Conservation (phyloP, 2,113 vertebrate genomes). For the Megalops atlanticus region DNA sequence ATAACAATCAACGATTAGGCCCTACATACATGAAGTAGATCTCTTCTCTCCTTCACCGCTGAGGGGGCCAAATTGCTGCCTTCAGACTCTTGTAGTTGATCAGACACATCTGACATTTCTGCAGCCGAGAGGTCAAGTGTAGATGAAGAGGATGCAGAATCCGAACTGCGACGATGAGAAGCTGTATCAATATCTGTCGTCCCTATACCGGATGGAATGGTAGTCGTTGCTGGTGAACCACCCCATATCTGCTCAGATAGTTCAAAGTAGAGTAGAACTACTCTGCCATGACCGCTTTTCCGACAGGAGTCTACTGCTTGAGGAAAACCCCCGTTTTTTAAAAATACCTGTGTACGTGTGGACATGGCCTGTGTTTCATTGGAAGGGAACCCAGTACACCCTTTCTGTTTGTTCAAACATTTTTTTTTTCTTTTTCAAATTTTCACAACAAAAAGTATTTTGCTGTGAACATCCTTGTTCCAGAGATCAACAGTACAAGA, state of each 20-base stretch:
- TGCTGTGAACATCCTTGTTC: too few species aligned
- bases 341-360: too few species aligned
- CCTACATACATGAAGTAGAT: conserved; percentile 23
- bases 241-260: conserved; percentile 36
- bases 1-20: too few species aligned
- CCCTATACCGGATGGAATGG: neutral
- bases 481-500: too few species aligned
- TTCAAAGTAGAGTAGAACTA: conserved; percentile 22
- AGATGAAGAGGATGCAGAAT: neutral
- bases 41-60: conserved; percentile 22
- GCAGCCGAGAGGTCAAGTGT: too few species aligned
- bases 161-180: too few species aligned
- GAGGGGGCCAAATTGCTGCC: conserved; percentile 14
- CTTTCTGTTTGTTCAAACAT: too few species aligned
- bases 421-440: too few species aligned
- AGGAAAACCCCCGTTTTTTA: too few species aligned
- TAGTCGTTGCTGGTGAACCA: conserved; percentile 14
- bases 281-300: conserved; percentile 25
- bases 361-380: too few species aligned
- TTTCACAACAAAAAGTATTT: too few species aligned
- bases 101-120: neutral
- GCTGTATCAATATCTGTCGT: neutral
- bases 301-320: conserved; percentile 17
- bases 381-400: too few species aligned
- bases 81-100: neutral